Evolutionary conservation across 2,797 vertebrate species (phyloP).

Genomic region (Pygocentrus nattereri): DNA sequence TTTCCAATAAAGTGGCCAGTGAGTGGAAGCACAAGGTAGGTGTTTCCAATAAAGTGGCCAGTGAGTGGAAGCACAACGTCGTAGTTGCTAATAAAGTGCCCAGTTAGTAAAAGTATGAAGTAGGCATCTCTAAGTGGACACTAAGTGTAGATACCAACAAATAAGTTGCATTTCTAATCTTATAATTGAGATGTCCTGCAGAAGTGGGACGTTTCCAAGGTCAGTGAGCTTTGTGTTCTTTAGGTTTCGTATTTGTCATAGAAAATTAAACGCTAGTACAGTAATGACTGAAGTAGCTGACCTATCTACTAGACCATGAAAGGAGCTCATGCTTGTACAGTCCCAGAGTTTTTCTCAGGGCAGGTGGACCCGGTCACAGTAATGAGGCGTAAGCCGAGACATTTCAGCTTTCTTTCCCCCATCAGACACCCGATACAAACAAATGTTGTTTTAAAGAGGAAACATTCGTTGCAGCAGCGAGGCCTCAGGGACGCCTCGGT

Average conservation of each 20-base stretch:
- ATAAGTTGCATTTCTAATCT: neutral
- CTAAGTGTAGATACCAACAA: neutral
- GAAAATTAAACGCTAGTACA: neutral
- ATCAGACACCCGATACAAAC: slow-evolving; percentile 58
- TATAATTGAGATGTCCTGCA: no score
- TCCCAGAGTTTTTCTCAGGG: slow-evolving; percentile 25
- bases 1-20: neutral
- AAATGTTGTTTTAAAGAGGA: slow-evolving; percentile 56
- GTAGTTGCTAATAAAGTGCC: neutral
- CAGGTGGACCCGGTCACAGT: slow-evolving; percentile 55
- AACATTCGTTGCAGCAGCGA: slow-evolving; percentile 46
- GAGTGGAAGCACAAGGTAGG: neutral
- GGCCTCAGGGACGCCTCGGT: slow-evolving; percentile 32
- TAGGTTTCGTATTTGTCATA: no score
- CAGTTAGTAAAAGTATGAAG: no score
- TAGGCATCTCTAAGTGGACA: neutral
- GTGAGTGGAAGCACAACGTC: neutral
- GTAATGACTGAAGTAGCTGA: neutral
- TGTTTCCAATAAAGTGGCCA: neutral
- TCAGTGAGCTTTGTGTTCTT: no score
- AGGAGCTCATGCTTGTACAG: neutral
- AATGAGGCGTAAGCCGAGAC: slow-evolving; percentile 51
- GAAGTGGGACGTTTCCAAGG: no score
- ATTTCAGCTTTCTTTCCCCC: slow-evolving; percentile 21
- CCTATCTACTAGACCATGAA: slow-evolving; percentile 19